These are phyloP conservation scores for Chelon auratus DNA, from an alignment of 2,797 vertebrate genomes.

Conservation along the genomic window DNA sequence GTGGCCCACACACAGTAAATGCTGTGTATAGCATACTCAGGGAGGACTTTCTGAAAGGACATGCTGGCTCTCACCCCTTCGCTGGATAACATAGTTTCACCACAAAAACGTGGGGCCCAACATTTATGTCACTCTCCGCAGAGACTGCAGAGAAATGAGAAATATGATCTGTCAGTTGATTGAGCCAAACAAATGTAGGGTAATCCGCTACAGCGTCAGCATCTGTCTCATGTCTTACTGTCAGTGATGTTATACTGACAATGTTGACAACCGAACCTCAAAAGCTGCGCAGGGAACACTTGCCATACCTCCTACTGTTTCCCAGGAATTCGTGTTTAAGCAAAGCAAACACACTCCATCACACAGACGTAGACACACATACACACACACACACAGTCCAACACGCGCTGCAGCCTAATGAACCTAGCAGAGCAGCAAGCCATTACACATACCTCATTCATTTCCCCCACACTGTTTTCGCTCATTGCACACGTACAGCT, in stretches of 20 bases:
- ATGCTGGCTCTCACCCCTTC: conserved; percentile 8
- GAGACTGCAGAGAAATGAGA: conserved; percentile 38
- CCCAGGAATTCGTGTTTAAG: conserved; percentile 71
- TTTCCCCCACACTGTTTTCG: conserved; percentile 65
- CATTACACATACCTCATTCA: conserved; percentile 69
- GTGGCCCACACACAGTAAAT: conserved; percentile 24
- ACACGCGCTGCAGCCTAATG: conserved; percentile 52
- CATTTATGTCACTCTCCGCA: conserved; percentile 26
- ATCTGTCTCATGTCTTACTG: conserved; percentile 60
- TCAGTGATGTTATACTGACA: conserved; percentile 58
- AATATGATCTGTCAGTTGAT: conserved; percentile 26
- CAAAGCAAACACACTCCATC: conserved; percentile 58
- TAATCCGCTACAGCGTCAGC: conserved; percentile 54
- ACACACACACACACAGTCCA: conserved; percentile 43
- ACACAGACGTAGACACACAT: conserved; percentile 38
- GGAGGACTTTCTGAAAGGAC: conserved; percentile 22
- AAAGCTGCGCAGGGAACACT: conserved; percentile 59
- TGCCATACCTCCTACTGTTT: conserved; percentile 71
- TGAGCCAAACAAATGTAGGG: conserved; percentile 43
- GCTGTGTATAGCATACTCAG: conserved; percentile 10
- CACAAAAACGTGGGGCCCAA: conserved; percentile 34
- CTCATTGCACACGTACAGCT: conserved; percentile 66
- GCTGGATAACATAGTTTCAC: conserved; percentile 38
- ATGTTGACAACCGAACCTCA: conserved; percentile 65
- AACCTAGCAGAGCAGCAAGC: conserved; percentile 68